Base-by-base conservation (phyloP, 2,888 invertebrate genomes). In the Leptinotarsa haldemani region DNA sequence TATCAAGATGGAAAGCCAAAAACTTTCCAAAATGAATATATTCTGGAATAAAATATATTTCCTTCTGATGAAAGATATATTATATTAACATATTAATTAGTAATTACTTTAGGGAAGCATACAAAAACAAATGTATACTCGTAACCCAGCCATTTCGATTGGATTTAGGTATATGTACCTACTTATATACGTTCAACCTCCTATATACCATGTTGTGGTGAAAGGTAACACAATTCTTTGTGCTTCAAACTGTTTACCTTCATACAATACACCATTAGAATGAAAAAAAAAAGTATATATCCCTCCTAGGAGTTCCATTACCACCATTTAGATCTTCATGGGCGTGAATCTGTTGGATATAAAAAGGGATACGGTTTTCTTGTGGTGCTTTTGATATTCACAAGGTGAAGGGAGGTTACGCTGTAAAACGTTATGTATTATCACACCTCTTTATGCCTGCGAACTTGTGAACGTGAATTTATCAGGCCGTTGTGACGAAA, bases 291-390 rank as follows among this genome's bases (percentile, higher is more conserved):
- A 63, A 74, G 67, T 53, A 63, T 70, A 72, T 71, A 75, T 66
- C 75, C 77, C 74, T 70, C 65, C 65, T 73, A 66, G 73, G 70
- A 71, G 76, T 77, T 70, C 66, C 73, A 48, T 69, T 61, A 70
- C 79, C 78, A 80, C 79, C 78, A 78, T 73, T 73, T 64, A 69
- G 68, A 68, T 80, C 74, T 79, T 78, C 78, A 66, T 74, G 79
- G 81, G 81, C 81, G 82, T 80, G 80, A 80, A 71, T 61, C 66
- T 75, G 70, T 70, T 75, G 72, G 74, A 80, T 76, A 73, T 78
- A 78, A 79, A 78, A 74, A 50, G 75, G 77, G 71, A 73, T 70
- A 77, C 69, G 73, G 71, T 70, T 22, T 58, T 9, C 25, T 58
- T 58, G 13, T 52, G 12, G 18, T 52, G 67, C 30, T 68, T 64